Evolutionary conservation across 2,797 vertebrate genomes (phyloP), one percentile per base, ranked within the genome.

Genomic region (Eulemur mongoz): DNA sequence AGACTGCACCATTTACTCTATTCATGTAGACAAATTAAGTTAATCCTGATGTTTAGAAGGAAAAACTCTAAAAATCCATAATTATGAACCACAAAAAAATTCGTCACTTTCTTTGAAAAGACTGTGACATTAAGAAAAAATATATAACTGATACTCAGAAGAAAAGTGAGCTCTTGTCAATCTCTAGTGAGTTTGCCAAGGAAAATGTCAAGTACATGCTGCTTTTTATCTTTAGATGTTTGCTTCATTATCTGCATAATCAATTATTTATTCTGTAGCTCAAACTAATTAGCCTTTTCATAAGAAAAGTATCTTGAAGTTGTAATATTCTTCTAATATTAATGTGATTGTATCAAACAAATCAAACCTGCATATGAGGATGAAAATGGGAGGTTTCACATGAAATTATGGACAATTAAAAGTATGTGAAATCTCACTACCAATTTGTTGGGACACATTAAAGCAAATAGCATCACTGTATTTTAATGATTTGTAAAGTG

Each of bases 21-120:
- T 96, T 98, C 67, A 87, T 93, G 82, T 75, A 95, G 91, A 97
- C 96, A 98, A 97, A 98, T 98, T 97, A 95, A 98, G 97, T 98
- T 97, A 97, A 96, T 95, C 97, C 97, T n/a, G 95, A 82, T 97
- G 97, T 96, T 98, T 97, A 96, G 38, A 90, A 97, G 97, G 96
- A 65, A 43, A 67, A 73, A 76, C 14, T 93, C 87, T 90, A 95
- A 95, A 93, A 97, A 93, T 61, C 94, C 94, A 96, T 96, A 97
- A 88, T 89, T 48, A 70, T 45, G 43, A 93, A 61, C 5, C 82
- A 76, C 48, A 98, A 97, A 90, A 93, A 97, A 94, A 95, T 43
- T 86, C 13, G 89, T 61, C 70, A 90, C 80, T 98, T 88, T 76
- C 69, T 93, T 65, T 93, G 50, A 85, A 84, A 83, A 81, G 76